Base-by-base conservation (phyloP, 2,113 vertebrate genomes). In the Oncorhynchus keta region DNA sequence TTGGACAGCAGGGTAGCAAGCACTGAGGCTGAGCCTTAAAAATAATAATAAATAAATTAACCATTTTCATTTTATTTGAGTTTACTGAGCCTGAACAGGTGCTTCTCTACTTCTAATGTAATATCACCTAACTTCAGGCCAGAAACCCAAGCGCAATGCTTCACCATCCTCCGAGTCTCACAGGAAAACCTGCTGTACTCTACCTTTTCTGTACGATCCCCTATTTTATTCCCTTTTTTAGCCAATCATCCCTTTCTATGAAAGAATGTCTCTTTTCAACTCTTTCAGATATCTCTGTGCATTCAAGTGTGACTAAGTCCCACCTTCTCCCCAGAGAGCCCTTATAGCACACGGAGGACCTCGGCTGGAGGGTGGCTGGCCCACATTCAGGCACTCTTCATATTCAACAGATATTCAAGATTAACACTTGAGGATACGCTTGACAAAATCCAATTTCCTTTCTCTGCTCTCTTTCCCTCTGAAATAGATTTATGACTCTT, bases 391-490 rank as follows among this genome's bases (percentile, higher is more conserved):
- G 84, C 85, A 70, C 81, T 84, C 82, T 91, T 91, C 90, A 92
- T 89, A 90, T 86, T 45, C 39, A 11, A 11, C 85, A 92, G 87
- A 92, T 92, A 91, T 92, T 91, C 80, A 79, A 91, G 92, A 94
- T 92, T 88, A 93, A 94, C 83, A 86, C 89, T 89, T 84, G 76
- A 85, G 79, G 85, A 90, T 86, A 91, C 79, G 89, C 91, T 90
- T 89, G 90, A 88, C 87, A 85, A 93, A 93, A 92, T 92, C 91
- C 90, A 94, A 93, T 94, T 93, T 92, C 87, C 86, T 81, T 83
- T 69, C 86, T 75, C 86, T 81, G 77, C 81, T 79, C 86, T 72
- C 72, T 22, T 49, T 83, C 74, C 75, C 71, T 28, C 51, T 76
- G 51, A 74, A 80, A 89, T 85, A 85, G 91, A 91, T 89, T 88